Conservation (phyloP, 2,888 invertebrate genomes). For the Apotomis betuletana region DNA sequence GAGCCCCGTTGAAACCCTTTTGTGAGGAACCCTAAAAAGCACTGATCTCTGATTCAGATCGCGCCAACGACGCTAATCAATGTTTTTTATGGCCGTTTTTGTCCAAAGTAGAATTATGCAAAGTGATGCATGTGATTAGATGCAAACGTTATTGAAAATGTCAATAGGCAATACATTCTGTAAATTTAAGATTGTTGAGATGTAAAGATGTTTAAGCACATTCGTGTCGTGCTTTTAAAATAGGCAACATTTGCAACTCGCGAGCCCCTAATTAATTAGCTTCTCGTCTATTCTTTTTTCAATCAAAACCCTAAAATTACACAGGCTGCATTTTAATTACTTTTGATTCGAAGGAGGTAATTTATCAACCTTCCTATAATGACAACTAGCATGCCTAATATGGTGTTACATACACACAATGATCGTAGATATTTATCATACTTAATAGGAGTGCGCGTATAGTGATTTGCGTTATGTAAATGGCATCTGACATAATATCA, state of each 20-base stretch:
- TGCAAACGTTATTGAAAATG: constrained; percentile 3
- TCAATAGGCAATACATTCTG: neutral
- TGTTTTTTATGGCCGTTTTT: constrained; percentile 49
- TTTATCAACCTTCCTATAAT: neutral
- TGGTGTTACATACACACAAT: constrained; percentile 5
- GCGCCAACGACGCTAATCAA: constrained; percentile 36
- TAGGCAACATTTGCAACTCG: too few species aligned
- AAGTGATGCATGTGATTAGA: constrained; percentile 45
- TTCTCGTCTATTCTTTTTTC: too few species aligned
- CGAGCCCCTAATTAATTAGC: too few species aligned
- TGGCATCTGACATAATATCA: constrained; percentile 23
- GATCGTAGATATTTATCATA: constrained; percentile 2
- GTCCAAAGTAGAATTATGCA: constrained; percentile 54
- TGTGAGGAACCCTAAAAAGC: neutral
- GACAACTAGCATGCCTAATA: constrained; percentile 6
- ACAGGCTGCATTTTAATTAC: constrained; percentile 6
- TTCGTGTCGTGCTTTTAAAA: too few species aligned
- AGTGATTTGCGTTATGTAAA: constrained; percentile 24
- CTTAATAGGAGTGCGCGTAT: constrained; percentile 12
- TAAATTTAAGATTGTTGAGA: too few species aligned
- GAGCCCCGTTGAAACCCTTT: neutral
- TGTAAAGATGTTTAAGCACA: too few species aligned
- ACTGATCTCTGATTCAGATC: constrained; percentile 41
- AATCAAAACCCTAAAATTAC: constrained; percentile 6
- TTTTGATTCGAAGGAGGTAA: constrained; percentile 2